phyloP scores from a whole-genome alignment of 2,888 invertebrate species.

The Sceliomorpha sp. region DNA sequence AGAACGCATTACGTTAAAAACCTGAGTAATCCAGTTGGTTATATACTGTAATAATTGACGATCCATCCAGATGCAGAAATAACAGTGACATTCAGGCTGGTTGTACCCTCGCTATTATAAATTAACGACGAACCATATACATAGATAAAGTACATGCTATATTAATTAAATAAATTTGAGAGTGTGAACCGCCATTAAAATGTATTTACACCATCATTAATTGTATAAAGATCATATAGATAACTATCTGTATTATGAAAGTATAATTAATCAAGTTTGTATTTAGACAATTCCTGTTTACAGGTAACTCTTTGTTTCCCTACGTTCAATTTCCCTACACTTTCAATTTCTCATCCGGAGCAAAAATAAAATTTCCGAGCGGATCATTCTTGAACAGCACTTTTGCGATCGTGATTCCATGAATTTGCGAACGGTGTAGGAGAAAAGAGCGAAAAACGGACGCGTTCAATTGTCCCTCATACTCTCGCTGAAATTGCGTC shows the following conservation, averaged over 20 bases:
- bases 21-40: conserved; percentile 72
- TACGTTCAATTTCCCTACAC: not conserved
- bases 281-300: no score
- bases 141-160: no score
- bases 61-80: conserved; percentile 37
- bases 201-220: no score
- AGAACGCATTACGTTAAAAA: conserved; percentile 70
- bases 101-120: not conserved
- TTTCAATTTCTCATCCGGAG: conserved; percentile 19
- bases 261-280: no score
- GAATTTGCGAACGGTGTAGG: conserved; percentile 44
- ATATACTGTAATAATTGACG: conserved; percentile 69
- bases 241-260: no score
- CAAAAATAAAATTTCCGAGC: conserved; percentile 24
- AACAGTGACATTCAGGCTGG: conserved; percentile 10
- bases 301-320: no score
- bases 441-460: conserved; percentile 41
- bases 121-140: no score
- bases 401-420: conserved; percentile 53
- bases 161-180: no score
- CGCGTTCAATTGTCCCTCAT: conserved; percentile 50
- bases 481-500: conserved; percentile 47
- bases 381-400: conserved; percentile 24
- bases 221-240: no score
- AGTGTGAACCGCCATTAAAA: no score